These are phyloP conservation scores for Psilopogon haemacephalus DNA, from an alignment of 2,113 vertebrate genomes.

Conservation along the genomic window DNA sequence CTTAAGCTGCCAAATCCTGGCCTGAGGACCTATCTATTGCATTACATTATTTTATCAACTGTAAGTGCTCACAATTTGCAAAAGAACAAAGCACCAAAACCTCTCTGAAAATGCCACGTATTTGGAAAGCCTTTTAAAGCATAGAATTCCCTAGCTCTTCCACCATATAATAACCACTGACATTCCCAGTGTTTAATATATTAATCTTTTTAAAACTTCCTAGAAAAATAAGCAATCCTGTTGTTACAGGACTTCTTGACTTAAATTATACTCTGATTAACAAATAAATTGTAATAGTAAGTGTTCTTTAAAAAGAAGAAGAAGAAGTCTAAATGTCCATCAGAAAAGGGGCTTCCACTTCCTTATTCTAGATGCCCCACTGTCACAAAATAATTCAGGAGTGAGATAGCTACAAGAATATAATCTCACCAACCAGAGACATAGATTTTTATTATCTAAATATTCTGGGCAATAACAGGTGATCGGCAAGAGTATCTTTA, in stretches of 20 bases:
- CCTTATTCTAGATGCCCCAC: neutral
- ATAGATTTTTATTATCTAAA: neutral
- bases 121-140: neutral
- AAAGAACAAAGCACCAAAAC: slow-evolving; percentile 8
- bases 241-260: neutral
- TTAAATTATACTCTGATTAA: neutral
- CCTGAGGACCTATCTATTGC: neutral
- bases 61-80: neutral
- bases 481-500: neutral
- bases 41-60: neutral
- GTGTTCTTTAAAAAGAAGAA: neutral
- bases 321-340: neutral
- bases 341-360: neutral
- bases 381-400: neutral
- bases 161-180: neutral
- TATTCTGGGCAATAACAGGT: neutral
- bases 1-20: neutral
- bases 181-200: neutral
- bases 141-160: neutral
- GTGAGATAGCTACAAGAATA: neutral
- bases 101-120: neutral
- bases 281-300: neutral
- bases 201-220: neutral
- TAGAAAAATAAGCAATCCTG: neutral
- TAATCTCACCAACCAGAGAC: neutral